phyloP scores from a whole-genome alignment of 2,797 vertebrate species.

The Aphelocoma californica region DNA sequence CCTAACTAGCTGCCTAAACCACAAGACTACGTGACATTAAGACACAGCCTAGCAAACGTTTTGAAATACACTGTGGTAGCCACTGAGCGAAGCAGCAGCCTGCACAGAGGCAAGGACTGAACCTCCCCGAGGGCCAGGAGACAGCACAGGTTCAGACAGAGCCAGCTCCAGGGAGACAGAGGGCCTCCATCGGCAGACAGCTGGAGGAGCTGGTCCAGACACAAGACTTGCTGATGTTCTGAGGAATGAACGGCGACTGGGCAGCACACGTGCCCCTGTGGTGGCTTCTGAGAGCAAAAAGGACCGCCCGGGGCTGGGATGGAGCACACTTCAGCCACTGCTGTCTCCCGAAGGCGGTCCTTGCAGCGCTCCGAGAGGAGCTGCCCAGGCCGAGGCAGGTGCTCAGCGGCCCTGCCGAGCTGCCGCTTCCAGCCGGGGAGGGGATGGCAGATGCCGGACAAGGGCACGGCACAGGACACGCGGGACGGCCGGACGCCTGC shows the following conservation, averaged over 20 bases:
- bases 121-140: neutral
- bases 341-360: neutral
- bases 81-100: neutral
- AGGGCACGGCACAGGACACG: too few relatives aligned
- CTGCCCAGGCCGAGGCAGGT: rapidly evolving
- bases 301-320: rapidly evolving
- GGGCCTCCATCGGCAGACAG: neutral
- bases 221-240: too few relatives aligned
- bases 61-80: neutral
- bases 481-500: rapidly evolving
- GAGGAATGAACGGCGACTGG: neutral
- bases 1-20: neutral
- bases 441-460: rapidly evolving
- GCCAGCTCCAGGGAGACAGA: neutral
- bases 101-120: neutral
- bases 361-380: neutral
- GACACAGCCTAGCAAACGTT: neutral
- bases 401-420: neutral
- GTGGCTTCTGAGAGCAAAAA: neutral
- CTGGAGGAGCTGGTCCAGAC: neutral
- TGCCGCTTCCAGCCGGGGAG: neutral
- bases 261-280: rapidly evolving
- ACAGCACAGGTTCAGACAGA: neutral
- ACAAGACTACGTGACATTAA: neutral
- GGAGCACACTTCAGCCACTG: neutral